Conservation (phyloP, 2,888 invertebrate genomes). For the Cremastobaeus sp. region DNA sequence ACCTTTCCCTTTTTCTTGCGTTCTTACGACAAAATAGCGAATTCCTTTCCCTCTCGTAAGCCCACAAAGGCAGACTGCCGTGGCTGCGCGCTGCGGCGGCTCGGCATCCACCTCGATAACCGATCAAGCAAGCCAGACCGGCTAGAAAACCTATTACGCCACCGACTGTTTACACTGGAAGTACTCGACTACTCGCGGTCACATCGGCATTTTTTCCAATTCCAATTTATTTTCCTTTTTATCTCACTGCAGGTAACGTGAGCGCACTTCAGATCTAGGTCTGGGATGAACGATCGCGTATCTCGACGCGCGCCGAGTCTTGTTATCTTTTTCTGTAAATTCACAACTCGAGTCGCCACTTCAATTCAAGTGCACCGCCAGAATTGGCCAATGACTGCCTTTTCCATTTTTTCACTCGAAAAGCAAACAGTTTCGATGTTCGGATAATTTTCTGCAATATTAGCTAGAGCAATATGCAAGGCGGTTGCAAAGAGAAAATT, state of each 20-base stretch:
- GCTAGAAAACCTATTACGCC: conserved; percentile 72
- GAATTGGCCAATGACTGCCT: no score
- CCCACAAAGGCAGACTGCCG: conserved; percentile 63
- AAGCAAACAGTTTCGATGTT: no score
- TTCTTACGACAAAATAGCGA: conserved; percentile 73
- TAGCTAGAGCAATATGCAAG: no score
- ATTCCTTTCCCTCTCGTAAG: conserved; percentile 75
- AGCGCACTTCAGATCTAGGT: conserved; percentile 47
- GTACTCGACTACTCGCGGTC: conserved; percentile 65
- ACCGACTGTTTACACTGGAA: conserved; percentile 74
- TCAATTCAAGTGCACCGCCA: conserved; percentile 2
- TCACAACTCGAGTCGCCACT: background rate
- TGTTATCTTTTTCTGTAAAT: conserved; percentile 11
- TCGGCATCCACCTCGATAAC: conserved; percentile 74
- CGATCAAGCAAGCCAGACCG: conserved; percentile 75
- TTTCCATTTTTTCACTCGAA: no score
- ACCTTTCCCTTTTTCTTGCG: conserved; percentile 73
- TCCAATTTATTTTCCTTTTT: conserved; percentile 55
- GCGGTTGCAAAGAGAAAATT: no score
- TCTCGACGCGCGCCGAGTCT: conserved; percentile 1
- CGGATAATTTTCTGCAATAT: no score
- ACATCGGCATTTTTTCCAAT: conserved; percentile 36
- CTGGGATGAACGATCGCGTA: conserved; percentile 47
- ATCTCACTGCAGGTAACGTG: conserved; percentile 23
- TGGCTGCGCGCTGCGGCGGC: conserved; percentile 49